Percentiles rank a stretch among this genome's conserved stretches.
phyloP scores from a whole-genome alignment of 2,888 invertebrate genomes.

The Junonia oenone region DNA sequence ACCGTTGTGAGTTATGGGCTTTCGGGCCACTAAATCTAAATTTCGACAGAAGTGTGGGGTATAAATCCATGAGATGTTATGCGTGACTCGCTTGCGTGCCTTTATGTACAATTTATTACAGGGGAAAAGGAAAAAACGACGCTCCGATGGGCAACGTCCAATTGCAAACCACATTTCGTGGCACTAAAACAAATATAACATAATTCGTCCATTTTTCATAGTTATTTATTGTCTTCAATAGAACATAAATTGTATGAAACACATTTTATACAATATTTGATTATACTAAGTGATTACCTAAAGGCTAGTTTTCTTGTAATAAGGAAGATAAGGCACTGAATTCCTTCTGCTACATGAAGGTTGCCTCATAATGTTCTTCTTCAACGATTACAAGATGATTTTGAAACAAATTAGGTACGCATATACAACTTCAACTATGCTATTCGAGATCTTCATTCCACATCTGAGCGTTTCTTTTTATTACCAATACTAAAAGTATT shows the following conservation, averaged over 20 bases:
- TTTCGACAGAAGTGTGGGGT: slow-evolving; percentile 74
- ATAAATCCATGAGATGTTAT: slow-evolving; percentile 76
- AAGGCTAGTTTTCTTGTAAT: no score
- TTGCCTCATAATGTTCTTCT: no score
- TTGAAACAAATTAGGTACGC: no score
- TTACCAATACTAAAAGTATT: background rate
- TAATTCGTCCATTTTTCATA: slow-evolving; percentile 27
- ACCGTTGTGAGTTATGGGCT: slow-evolving; percentile 55
- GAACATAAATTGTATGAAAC: background rate
- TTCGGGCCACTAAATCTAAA: slow-evolving; percentile 76
- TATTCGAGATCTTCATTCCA: no score
- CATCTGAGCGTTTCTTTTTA: no score
- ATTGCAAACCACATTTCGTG: slow-evolving; percentile 43
- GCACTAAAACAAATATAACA: slow-evolving; percentile 36
- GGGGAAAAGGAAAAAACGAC: slow-evolving; percentile 55
- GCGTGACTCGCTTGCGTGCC: slow-evolving; percentile 70
- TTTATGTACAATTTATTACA: slow-evolving; percentile 71
- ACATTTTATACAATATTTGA: background rate
- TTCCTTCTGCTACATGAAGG: no score
- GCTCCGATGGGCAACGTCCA: slow-evolving; percentile 43
- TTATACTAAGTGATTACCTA: no score
- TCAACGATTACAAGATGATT: no score
- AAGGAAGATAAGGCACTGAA: no score
- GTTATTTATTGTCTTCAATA: slow-evolving; percentile 8
- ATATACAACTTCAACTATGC: no score